phyloP scores from a whole-genome alignment of 2,888 invertebrate genomes.

The Cephonodes hylas region DNA sequence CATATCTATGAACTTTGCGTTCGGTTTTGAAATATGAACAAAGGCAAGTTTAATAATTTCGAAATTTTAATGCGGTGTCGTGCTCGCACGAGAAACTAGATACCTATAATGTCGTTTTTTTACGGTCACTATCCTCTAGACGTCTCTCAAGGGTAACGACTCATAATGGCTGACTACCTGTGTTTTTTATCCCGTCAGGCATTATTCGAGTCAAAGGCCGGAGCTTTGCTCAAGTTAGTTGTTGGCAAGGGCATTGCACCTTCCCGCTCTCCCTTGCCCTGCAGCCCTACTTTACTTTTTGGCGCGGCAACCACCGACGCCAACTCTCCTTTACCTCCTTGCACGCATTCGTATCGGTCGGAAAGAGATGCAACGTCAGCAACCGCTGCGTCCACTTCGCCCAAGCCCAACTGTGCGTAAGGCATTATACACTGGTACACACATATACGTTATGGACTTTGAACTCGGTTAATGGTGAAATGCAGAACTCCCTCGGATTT shows the following conservation, averaged over 20 bases:
- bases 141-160: slow-evolving; percentile 72
- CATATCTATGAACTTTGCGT: slow-evolving; percentile 10
- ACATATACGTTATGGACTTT: slow-evolving; percentile 74
- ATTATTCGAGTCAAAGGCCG: slow-evolving; percentile 70
- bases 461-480: slow-evolving; percentile 74
- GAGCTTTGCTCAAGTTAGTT: slow-evolving; percentile 65
- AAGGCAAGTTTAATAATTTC: slow-evolving; percentile 2
- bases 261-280: slow-evolving; percentile 77
- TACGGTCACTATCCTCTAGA: slow-evolving; percentile 64
- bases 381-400: slow-evolving; percentile 58
- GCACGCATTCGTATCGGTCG: slow-evolving; percentile 48
- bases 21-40: slow-evolving; percentile 9
- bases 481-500: slow-evolving; percentile 52
- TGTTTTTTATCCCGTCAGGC: slow-evolving; percentile 67
- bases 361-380: slow-evolving; percentile 72
- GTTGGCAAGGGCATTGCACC: slow-evolving; percentile 77
- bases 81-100: slow-evolving; percentile 18
- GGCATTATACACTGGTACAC: slow-evolving; percentile 59
- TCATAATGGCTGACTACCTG: slow-evolving; percentile 73
- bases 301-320: slow-evolving; percentile 60
- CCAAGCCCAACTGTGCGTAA: slow-evolving; percentile 69
- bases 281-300: slow-evolving; percentile 77
- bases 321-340: slow-evolving; percentile 57
- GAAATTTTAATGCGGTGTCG: not conserved
- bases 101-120: slow-evolving; percentile 21